phyloP scores from a whole-genome alignment of 2,888 invertebrate species.

The Endotricha flammealis region DNA sequence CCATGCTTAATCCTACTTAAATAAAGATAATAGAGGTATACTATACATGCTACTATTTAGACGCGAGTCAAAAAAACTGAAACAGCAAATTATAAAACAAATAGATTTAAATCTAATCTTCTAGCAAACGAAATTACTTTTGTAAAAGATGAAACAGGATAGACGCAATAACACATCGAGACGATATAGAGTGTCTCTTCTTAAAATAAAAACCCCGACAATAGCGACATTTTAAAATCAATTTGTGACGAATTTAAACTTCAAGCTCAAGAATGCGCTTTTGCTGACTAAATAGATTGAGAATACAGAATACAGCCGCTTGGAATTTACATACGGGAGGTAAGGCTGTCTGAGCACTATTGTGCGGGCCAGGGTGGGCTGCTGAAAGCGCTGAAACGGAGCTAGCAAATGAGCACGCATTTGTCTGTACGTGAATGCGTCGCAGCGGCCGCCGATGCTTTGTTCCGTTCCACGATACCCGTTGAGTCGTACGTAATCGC shows the following conservation, averaged over 20 bases:
- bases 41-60: too few relatives aligned
- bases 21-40: not conserved
- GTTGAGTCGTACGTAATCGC: conserved; percentile 4
- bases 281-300: not conserved
- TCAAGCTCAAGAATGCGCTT: not conserved
- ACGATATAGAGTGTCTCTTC: too few relatives aligned
- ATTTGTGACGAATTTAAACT: not conserved
- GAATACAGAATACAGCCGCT: not conserved
- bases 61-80: too few relatives aligned
- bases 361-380: conserved; percentile 16
- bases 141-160: too few relatives aligned
- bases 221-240: not conserved
- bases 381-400: conserved; percentile 17
- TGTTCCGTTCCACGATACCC: conserved; percentile 20
- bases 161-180: too few relatives aligned
- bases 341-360: conserved; percentile 12
- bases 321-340: conserved; percentile 5
- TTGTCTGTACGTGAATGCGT: conserved; percentile 43
- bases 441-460: conserved; percentile 25
- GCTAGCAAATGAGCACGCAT: conserved; percentile 47
- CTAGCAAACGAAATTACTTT: too few relatives aligned
- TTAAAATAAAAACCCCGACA: not conserved
- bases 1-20: conserved; percentile 6
- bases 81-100: too few relatives aligned
- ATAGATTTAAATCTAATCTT: too few relatives aligned